These are phyloP conservation scores for Oryzias dopingdopingensis DNA, from an alignment of 2,797 vertebrate genomes.

Conservation along the genomic window DNA sequence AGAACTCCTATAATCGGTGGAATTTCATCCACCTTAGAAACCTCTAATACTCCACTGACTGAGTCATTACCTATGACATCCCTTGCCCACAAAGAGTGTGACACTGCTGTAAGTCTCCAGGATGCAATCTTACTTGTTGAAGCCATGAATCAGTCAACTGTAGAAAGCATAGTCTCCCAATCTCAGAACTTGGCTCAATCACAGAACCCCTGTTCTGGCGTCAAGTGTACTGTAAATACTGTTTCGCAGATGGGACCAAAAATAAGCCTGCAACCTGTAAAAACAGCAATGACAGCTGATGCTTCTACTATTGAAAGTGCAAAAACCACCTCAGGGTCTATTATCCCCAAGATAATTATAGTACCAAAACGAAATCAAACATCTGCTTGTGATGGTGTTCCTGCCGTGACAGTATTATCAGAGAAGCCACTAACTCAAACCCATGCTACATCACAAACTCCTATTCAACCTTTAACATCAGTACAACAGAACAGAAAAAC, in stretches of 20 bases:
- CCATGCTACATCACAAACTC: no score
- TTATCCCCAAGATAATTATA: not conserved
- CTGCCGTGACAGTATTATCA: no score
- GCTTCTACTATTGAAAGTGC: not conserved
- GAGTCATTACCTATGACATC: slow-evolving; percentile 6
- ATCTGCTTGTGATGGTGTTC: no score
- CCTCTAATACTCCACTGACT: not conserved
- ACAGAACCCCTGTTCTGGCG: not conserved
- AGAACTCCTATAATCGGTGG: not conserved
- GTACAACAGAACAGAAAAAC: no score
- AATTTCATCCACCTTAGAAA: slow-evolving; percentile 1
- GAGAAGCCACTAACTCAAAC: no score
- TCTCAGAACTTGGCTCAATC: not conserved
- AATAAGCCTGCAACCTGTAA: not conserved
- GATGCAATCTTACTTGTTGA: slow-evolving; percentile 70
- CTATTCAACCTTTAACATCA: no score
- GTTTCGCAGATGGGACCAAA: not conserved
- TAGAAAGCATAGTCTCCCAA: not conserved
- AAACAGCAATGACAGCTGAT: not conserved
- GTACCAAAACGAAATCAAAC: not conserved
- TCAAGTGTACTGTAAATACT: slow-evolving; percentile 4
- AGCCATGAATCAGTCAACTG: slow-evolving; percentile 57
- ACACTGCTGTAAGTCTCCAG: slow-evolving; percentile 49
- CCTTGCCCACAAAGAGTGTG: slow-evolving; percentile 9
- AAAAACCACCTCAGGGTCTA: not conserved